A percentile compares a stretch with the other conserved stretches of the same genome.
These are phyloP conservation scores for Heterohyrax brucei DNA, from an alignment of 2,797 vertebrate genomes.

Conservation along the genomic window DNA sequence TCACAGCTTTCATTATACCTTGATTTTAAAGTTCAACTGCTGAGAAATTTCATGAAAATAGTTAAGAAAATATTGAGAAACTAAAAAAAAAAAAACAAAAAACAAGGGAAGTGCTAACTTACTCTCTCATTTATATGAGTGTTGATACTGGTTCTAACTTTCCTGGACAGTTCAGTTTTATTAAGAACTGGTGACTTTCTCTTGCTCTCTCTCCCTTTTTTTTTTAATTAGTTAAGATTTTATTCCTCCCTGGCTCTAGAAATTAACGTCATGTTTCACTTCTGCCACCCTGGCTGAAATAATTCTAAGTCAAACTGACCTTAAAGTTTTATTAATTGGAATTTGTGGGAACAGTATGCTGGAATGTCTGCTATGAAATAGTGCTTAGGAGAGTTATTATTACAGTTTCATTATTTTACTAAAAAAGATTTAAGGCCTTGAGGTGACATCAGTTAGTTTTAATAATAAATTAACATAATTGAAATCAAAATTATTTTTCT, in stretches of 20 bases:
- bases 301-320: slow-evolving; percentile 73
- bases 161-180: slow-evolving; percentile 41
- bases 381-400: slow-evolving; percentile 59
- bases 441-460: slow-evolving; percentile 7
- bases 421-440: slow-evolving; percentile 39
- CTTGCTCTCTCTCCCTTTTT: not conserved
- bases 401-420: slow-evolving; percentile 73
- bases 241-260: slow-evolving; percentile 10
- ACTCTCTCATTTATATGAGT: not conserved
- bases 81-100: slow-evolving; percentile 43
- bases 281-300: slow-evolving; percentile 40
- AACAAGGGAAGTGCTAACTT: not conserved
- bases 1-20: not conserved
- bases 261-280: slow-evolving; percentile 17
- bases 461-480: slow-evolving; percentile 13
- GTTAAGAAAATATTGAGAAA: slow-evolving; percentile 17
- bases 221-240: not conserved
- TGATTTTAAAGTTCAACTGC: slow-evolving; percentile 19
- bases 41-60: slow-evolving; percentile 32
- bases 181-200: not conserved
- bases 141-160: not conserved
- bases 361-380: slow-evolving; percentile 74
- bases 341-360: slow-evolving; percentile 75
- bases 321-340: slow-evolving; percentile 73
- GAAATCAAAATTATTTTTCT: slow-evolving; percentile 60